These are phyloP conservation scores for Irena cyanogastra DNA, from an alignment of 2,113 vertebrate species.

Conservation along the genomic window DNA sequence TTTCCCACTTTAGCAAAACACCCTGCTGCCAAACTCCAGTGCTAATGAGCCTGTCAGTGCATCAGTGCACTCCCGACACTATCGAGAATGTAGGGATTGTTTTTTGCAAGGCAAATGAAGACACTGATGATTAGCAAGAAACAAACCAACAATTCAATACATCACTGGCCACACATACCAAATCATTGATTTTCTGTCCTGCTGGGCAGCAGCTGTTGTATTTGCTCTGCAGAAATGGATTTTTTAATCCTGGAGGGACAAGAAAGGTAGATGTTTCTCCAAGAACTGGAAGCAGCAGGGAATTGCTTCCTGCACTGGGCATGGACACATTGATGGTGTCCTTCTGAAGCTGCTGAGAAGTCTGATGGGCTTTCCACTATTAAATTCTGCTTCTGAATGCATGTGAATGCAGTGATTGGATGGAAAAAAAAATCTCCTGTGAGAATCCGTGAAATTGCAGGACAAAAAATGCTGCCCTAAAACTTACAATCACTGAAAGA, in stretches of 20 bases:
- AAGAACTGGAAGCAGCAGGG: neutral
- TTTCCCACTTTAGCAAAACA: conserved; percentile 61
- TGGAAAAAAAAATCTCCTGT: neutral
- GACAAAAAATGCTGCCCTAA: neutral
- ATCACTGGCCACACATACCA: conserved; percentile 44
- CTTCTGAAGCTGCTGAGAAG: neutral
- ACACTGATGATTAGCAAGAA: conserved; percentile 58
- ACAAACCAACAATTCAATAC: conserved; percentile 48
- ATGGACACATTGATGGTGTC: neutral
- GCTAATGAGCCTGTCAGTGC: conserved; percentile 58
- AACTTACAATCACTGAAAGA: conserved; percentile 26
- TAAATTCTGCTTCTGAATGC: neutral
- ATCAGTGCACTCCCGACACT: conserved; percentile 15
- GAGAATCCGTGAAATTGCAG: neutral
- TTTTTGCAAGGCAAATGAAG: conserved; percentile 65
- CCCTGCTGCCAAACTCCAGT: conserved; percentile 59
- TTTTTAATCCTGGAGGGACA: neutral
- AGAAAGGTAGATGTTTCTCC: neutral
- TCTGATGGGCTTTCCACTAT: neutral
- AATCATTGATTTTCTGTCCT: conserved; percentile 34
- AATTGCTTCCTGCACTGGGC: neutral
- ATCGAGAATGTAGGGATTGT: conserved; percentile 38
- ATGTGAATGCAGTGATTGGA: neutral
- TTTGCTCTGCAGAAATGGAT: conserved; percentile 1
- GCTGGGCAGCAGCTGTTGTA: conserved; percentile 61